Base-by-base conservation (phyloP, 2,888 invertebrate genomes). In the Koerneria pararmatus region DNA sequence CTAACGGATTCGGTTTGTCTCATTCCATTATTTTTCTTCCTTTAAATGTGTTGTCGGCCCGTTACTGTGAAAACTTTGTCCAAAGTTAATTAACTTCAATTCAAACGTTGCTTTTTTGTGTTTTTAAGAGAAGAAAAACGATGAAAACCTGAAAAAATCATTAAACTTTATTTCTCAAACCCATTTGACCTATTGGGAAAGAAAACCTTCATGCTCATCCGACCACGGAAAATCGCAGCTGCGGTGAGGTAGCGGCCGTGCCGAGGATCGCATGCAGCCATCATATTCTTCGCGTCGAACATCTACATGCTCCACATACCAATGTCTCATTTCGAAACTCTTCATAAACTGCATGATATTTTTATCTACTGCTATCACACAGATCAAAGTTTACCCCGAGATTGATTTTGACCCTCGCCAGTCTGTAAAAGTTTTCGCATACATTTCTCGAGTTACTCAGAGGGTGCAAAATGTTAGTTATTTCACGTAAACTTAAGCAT, bases 231-330 rank as follows among this genome's bases (percentile, higher is more conserved):
- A 70, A 88, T 85, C 48, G 87, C 87, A n/a, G 88, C 88, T 8
- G 87, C 87, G 24, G 88, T 88, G 60, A 88, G 2, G 89, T 89
- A 84, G 89, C 90, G 85, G 31, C 86, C 85, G 73, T 84, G 84
- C 62, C 74, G 62, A 5, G 86, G 85, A 70, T 86, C 86, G 74
- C 85, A 85, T 27, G 86, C 86, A 48, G 85, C 85, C 86, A 86
- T 86, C 86, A 86, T 85, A 75, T 86, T 86, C 78, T 85, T 85
- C 11, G 85, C 84, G 74, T 86, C 87, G 79, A 88, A 88, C 88
- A 90, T 89, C 85, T 90, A 72, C 77, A 64, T 8, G 53, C 15
- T 15, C 19, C 8, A 15, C 31, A 5, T 6, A 11, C 32, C 15
- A 6, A 8, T 27, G 24, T 8, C 19, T 84, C 85, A 85, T 73